Evolutionary conservation across 1,140 invertebrate species (phyloP).

Genomic region (Aphidius gifuensis): DNA sequence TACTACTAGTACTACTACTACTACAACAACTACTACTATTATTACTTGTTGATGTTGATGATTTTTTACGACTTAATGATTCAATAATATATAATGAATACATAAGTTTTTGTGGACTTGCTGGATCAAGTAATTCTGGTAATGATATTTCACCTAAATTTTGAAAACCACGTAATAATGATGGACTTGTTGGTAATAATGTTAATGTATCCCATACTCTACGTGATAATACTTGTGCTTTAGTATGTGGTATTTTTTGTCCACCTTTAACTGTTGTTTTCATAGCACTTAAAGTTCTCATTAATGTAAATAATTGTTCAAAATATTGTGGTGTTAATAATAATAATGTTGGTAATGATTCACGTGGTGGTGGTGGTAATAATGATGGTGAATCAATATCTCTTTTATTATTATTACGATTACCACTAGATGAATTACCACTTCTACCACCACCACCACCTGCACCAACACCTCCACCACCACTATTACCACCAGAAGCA

Average conservation of each 20-base stretch:
- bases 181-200: slow-evolving; percentile 83
- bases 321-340: slow-evolving; percentile 83
- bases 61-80: slow-evolving; percentile 55
- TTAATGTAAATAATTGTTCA: slow-evolving; percentile 83
- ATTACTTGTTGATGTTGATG: slow-evolving; percentile 9
- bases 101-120: slow-evolving; percentile 89
- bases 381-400: slow-evolving; percentile 74
- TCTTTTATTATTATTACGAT: slow-evolving; percentile 63
- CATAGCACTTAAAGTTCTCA: slow-evolving; percentile 85
- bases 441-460: slow-evolving; percentile 49
- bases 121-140: slow-evolving; percentile 75
- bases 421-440: slow-evolving; percentile 45
- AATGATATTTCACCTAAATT: slow-evolving; percentile 65
- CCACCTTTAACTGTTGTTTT: slow-evolving; percentile 69
- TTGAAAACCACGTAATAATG: slow-evolving; percentile 79
- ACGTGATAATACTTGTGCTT: slow-evolving; percentile 84
- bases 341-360: slow-evolving; percentile 80
- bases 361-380: slow-evolving; percentile 74
- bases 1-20: too few relatives aligned
- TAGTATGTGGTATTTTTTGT: slow-evolving; percentile 79
- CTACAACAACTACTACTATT: too few relatives aligned
- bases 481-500: slow-evolving; percentile 55
- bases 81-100: slow-evolving; percentile 93
- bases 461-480: slow-evolving; percentile 66
- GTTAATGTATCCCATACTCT: slow-evolving; percentile 92